Base-by-base conservation (phyloP, 35 echinoderm and acorn worm genomes). In the Heliocidaris tuberculata region DNA sequence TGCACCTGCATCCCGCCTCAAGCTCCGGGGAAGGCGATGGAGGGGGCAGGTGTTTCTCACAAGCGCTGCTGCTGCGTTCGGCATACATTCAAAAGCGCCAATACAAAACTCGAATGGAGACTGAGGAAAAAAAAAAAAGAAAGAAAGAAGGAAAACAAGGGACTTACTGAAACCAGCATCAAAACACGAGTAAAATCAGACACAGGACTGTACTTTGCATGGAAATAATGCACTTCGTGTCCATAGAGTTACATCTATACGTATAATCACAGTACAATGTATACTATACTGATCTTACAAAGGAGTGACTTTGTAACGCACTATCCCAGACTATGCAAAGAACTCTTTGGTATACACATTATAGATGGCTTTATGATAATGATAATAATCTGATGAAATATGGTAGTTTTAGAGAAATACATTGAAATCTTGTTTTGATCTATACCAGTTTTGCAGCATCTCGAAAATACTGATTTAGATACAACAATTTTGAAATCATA, bases 1-100 rank as follows among this genome's bases (percentile, higher is more conserved):
- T 89, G 87, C 87, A 89, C 87, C 87, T 89, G 87, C 87, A 89
- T 17, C 87, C 87, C 87, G 87, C 87, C 87, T 89, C 87, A 48
- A 89, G 87, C 87, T 89, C 47, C 87, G 31, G 87, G 31, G 87
- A 89, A 32, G 65, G 31, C 87, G 31, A 48, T 89, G 87, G 15
- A 48, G 31, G 31, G 47, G 31, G 87, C 87, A 89, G 87, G 87
- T 89, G 87, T 48, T 89, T 47, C 87, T 89, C 31, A 89, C 47
- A 89, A 78, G 65, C 65, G 65, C 65, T 78, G 65, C 65, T 78
- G 65, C 65, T 78, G 21, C 17, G 65, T n/a, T 17, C 65, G 21
- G 65, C 65, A 78, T 19, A 27, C 65, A 78, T 78, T 78, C 65
- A 78, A 78, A 27, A 19, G 65, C 21, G 7, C 65, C 65, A 78